Percentiles rank a stretch among this genome's conserved stretches.
These are phyloP conservation scores for Polypedilum vanderplanki DNA, from an alignment of 1,140 invertebrate genomes.

Conservation along the genomic window DNA sequence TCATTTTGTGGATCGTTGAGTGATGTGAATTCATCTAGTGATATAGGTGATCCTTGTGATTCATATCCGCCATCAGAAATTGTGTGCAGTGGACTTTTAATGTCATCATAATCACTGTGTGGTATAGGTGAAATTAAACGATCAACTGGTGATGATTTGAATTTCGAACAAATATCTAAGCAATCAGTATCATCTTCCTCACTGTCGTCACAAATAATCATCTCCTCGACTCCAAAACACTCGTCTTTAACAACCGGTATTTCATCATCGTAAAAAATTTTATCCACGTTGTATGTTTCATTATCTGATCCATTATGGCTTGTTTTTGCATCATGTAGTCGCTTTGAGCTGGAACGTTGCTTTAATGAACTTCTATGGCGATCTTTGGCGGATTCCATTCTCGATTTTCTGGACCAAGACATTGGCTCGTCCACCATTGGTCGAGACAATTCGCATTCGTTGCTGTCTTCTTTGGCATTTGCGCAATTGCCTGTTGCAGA, in stretches of 20 bases:
- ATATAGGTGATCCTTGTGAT: slow-evolving; percentile 20
- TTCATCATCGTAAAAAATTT: slow-evolving; percentile 21
- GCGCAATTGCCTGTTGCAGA: slow-evolving; percentile 47
- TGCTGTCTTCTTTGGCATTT: slow-evolving; percentile 43
- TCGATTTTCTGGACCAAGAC: slow-evolving; percentile 60
- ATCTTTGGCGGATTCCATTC: slow-evolving; percentile 68
- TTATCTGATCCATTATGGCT: background rate
- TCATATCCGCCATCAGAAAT: slow-evolving; percentile 5
- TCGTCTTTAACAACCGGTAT: background rate
- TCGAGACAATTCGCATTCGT: slow-evolving; percentile 42
- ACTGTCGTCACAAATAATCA: background rate
- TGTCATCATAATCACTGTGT: background rate
- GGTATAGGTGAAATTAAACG: slow-evolving; percentile 8
- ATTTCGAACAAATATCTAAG: background rate
- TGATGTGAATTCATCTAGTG: background rate
- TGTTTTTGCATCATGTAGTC: background rate
- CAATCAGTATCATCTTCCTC: background rate
- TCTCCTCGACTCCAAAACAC: background rate
- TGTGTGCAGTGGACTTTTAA: background rate
- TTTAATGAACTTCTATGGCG: slow-evolving; percentile 32
- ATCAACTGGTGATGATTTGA: background rate
- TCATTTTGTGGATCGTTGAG: background rate
- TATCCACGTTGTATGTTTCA: background rate
- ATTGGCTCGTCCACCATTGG: slow-evolving; percentile 56
- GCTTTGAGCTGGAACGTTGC: background rate